A percentile compares a stretch with the other conserved stretches of the same genome.
These are phyloP conservation scores for Actinostola sp. DNA, from an alignment of 92 coral and sea anemone species.

Conservation along the genomic window DNA sequence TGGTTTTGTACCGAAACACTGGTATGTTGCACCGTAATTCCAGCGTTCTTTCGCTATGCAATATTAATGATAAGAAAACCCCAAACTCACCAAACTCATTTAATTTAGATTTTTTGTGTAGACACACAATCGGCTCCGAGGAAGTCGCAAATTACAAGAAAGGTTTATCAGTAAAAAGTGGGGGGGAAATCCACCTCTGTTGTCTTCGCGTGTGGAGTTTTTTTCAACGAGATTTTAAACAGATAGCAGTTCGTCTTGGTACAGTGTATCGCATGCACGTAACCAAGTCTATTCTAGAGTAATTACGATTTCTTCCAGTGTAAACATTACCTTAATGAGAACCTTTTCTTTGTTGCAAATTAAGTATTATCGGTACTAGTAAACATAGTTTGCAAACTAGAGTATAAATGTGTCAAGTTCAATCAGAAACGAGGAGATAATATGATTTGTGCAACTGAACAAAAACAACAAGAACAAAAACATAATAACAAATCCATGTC, in stretches of 20 bases:
- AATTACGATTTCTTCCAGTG: not conserved
- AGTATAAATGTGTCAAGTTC: too few species aligned
- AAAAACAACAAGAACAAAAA: too few species aligned
- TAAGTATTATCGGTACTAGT: not conserved
- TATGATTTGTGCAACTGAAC: too few species aligned
- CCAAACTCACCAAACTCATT: slow-evolving; percentile 26
- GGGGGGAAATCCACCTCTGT: too few species aligned
- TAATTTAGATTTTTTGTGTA: slow-evolving; percentile 8
- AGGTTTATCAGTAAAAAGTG: too few species aligned
- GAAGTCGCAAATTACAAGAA: not conserved
- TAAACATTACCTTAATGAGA: slow-evolving; percentile 3
- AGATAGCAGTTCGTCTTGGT: too few species aligned
- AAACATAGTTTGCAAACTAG: too few species aligned
- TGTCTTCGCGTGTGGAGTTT: too few species aligned
- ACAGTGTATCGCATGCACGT: not conserved
- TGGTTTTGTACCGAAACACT: too few species aligned
- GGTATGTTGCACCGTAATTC: not conserved
- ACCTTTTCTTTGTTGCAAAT: not conserved
- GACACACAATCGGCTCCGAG: slow-evolving; percentile 7
- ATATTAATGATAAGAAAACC: slow-evolving; percentile 30
- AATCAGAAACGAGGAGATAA: too few species aligned
- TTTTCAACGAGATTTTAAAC: too few species aligned
- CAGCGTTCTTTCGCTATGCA: slow-evolving; percentile 12
- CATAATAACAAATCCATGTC: too few species aligned
- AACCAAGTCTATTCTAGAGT: not conserved